Evolutionary conservation across 2,797 vertebrate species (phyloP), one percentile per base, ranked within the genome.

Genomic region (Hephaestus fuliginosus): DNA sequence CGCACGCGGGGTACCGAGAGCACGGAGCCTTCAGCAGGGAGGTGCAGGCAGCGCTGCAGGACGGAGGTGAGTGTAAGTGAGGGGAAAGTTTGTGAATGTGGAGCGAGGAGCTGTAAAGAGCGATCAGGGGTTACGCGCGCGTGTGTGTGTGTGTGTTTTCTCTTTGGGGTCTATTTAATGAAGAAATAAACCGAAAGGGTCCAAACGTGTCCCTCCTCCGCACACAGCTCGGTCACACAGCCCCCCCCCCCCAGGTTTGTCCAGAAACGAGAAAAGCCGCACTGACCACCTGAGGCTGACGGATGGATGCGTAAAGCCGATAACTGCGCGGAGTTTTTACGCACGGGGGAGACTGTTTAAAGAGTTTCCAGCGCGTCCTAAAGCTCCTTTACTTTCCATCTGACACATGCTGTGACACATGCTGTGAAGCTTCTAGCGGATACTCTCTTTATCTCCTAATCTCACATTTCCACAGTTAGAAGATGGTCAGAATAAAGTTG

Each of bases 1-100:
- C 95, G 18, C 93, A 96, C 1, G 95, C 82, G 0, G 70, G 96
- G 0, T 97, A 97, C 92, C 89, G 97, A 25, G 96, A 97, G 58
- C 97, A 96, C 83, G 93, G 95, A 0, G 95, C 96, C 10, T 98
- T 96, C 94, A 93, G 87, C 91, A 81, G 97, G 78, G 97, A 98
- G 62, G 92, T 92, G 75, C 96, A 95, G 80, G 74, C 96, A n/a
- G 91, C 95, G 0, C 87, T 96, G 9, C 96, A 96, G 68, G 96
- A 97, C 52, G 85, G 90, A 80, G 97, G 97, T 25, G 25, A 25
- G 25, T 25, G 25, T 25, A 25, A 25, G 25, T 25, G 25, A 25
- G 25, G 25, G 25, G 25, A 25, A 25, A 25, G 25, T 25, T 25
- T 25, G 25, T 25, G 25, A 25, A 25, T 25, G 25, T 25, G 25